Percentiles rank a stretch among this genome's conserved stretches.
Evolutionary conservation across 1,140 invertebrate genomes (phyloP).

Genomic region (Coenobita brevimanus): DNA sequence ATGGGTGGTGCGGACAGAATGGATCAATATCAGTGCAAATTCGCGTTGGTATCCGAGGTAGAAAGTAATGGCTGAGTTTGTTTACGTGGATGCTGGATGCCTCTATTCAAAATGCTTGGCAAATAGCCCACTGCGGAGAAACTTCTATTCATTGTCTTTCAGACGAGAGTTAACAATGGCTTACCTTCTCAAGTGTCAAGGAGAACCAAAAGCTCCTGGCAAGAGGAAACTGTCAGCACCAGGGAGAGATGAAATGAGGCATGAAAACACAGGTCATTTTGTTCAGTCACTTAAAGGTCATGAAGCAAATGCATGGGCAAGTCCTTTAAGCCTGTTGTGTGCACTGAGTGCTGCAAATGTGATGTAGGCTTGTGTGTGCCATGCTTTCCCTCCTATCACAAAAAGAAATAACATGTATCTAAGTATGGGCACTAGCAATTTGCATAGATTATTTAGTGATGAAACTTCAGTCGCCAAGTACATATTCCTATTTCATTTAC

Average conservation of each 20-base stretch:
- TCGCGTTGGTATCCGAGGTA: slow-evolving; percentile 17
- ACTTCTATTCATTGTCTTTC: slow-evolving; percentile 34
- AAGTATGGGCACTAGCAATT: too few relatives aligned
- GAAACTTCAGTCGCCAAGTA: too few relatives aligned
- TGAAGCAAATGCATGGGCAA: slow-evolving; percentile 30
- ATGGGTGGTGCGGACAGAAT: slow-evolving; percentile 37
- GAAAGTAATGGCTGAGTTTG: slow-evolving; percentile 32
- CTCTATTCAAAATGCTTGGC: slow-evolving; percentile 45
- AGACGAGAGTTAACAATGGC: slow-evolving; percentile 28
- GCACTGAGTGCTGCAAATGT: too few relatives aligned
- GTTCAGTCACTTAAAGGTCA: slow-evolving; percentile 12
- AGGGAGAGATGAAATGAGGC: too few relatives aligned
- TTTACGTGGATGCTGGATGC: slow-evolving; percentile 32
- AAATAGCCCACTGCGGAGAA: slow-evolving; percentile 28
- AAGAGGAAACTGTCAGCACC: slow-evolving; percentile 29
- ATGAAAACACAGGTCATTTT: slow-evolving; percentile 26
- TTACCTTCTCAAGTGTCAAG: slow-evolving; percentile 29
- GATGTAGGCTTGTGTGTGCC: slow-evolving; percentile 22
- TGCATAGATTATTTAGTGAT: too few relatives aligned
- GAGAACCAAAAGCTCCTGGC: slow-evolving; percentile 26
- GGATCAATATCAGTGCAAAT: slow-evolving; percentile 31
- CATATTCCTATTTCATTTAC: too few relatives aligned
- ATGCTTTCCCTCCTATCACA: neutral
- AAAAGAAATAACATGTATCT: neutral
- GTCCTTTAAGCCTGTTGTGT: neutral